A percentile compares a stretch with the other conserved stretches of the same genome.
Evolutionary conservation across 2,797 vertebrate species (phyloP).

Genomic region (Synaphobranchus kaupii): DNA sequence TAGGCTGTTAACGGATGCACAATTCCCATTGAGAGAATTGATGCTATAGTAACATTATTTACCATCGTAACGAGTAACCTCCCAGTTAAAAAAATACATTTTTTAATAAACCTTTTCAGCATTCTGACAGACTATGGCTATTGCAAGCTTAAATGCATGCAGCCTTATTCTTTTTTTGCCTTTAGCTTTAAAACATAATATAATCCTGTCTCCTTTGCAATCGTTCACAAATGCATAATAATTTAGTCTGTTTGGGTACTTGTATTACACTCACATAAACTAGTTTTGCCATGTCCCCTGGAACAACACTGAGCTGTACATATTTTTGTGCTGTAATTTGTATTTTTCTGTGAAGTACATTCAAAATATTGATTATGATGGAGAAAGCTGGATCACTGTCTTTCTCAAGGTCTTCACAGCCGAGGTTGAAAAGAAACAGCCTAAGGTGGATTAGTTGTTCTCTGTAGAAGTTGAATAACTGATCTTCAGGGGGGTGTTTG

Average conservation of each 20-base stretch:
- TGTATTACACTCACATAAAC: neutral
- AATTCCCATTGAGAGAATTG: slow-evolving; percentile 27
- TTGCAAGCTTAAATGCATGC: neutral
- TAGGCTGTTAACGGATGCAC: slow-evolving; percentile 44
- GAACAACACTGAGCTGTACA: neutral
- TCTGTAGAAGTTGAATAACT: neutral
- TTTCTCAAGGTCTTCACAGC: neutral
- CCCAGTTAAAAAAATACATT: neutral
- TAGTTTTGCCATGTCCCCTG: neutral
- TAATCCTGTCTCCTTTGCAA: neutral
- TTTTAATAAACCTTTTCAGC: slow-evolving; percentile 7
- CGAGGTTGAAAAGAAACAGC: neutral
- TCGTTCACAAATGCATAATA: neutral
- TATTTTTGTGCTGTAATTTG: neutral
- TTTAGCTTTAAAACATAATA: neutral
- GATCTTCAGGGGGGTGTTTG: no score
- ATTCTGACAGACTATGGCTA: slow-evolving; percentile 2
- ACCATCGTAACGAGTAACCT: slow-evolving; percentile 39
- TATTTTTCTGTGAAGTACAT: neutral
- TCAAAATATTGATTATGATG: neutral
- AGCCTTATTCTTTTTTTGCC: neutral
- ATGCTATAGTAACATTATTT: slow-evolving; percentile 31
- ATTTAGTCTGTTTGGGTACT: neutral
- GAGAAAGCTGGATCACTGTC: neutral
- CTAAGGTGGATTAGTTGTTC: neutral